Conservation (phyloP, 2,797 vertebrate species). For the Lycodopsis pacificus region DNA sequence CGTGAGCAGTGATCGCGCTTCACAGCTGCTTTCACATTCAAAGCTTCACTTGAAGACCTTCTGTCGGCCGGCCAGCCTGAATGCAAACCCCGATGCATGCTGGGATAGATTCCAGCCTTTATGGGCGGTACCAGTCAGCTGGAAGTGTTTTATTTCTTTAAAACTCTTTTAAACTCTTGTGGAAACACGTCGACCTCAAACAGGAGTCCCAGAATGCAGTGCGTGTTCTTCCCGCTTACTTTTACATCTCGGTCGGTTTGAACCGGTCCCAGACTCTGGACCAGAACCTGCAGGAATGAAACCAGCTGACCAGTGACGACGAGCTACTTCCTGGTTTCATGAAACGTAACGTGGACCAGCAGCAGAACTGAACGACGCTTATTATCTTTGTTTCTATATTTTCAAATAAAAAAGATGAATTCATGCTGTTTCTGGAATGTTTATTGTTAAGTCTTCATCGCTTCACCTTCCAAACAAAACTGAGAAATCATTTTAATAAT, state of each 20-base stretch:
- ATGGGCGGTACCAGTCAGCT: no score
- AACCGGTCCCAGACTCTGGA: background rate
- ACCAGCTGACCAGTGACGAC: background rate
- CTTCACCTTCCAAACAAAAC: background rate
- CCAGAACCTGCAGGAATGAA: background rate
- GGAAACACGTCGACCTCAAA: no score
- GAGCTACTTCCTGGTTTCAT: slow-evolving; percentile 1
- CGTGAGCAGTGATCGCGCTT: no score
- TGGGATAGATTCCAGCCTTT: no score
- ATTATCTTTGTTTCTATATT: slow-evolving; percentile 11
- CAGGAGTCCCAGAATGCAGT: background rate
- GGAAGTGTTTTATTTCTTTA: no score
- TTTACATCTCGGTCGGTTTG: background rate
- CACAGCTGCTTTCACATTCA: no score
- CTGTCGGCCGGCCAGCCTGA: no score
- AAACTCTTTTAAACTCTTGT: no score
- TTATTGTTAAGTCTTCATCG: background rate
- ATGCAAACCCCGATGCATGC: no score
- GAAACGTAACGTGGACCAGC: background rate
- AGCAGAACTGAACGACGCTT: background rate
- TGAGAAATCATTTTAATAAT: background rate
- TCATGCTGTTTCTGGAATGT: background rate
- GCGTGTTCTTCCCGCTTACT: background rate
- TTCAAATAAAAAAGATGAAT: slow-evolving; percentile 19
- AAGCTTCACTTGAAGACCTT: no score